Evolutionary conservation across 2,888 invertebrate genomes (phyloP).

Genomic region (Lasioglossum malachurum): DNA sequence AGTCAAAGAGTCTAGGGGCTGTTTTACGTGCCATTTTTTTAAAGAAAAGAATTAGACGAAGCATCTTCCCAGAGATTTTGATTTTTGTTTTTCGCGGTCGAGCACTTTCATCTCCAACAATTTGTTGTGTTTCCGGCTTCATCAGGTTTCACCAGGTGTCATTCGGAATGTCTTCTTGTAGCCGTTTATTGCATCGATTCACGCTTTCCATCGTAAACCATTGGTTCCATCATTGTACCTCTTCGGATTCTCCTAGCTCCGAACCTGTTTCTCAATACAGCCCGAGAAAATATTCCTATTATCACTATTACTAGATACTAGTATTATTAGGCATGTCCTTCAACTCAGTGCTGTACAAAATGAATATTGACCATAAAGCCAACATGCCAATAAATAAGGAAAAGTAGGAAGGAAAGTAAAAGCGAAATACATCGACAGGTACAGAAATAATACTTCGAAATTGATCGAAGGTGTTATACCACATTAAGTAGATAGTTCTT

Average conservation of each 20-base stretch:
- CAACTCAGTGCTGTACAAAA: not conserved
- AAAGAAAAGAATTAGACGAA: not conserved
- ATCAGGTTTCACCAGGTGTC: not conserved
- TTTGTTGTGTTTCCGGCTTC: not conserved
- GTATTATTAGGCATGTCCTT: not conserved
- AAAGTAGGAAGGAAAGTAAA: not conserved
- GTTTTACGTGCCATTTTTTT: no score
- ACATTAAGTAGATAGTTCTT: not conserved
- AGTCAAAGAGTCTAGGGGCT: no score
- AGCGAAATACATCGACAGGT: not conserved
- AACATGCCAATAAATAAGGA: not conserved
- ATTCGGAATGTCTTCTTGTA: not conserved
- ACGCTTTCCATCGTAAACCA: constrained; percentile 13
- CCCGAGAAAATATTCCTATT: not conserved
- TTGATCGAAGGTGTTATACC: not conserved
- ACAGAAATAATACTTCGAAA: not conserved
- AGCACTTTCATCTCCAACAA: not conserved
- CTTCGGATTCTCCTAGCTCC: not conserved
- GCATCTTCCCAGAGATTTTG: not conserved
- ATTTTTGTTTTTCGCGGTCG: not conserved
- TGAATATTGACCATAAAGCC: not conserved
- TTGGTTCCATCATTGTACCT: not conserved
- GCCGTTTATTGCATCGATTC: not conserved
- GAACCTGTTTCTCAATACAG: not conserved
- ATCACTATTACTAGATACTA: not conserved